A percentile compares a stretch with the other conserved stretches of the same genome.
Evolutionary conservation across 30 jellyfish, hydroid and myxozoan species (phyloP).

Genomic region (Aurelia coerulea): DNA sequence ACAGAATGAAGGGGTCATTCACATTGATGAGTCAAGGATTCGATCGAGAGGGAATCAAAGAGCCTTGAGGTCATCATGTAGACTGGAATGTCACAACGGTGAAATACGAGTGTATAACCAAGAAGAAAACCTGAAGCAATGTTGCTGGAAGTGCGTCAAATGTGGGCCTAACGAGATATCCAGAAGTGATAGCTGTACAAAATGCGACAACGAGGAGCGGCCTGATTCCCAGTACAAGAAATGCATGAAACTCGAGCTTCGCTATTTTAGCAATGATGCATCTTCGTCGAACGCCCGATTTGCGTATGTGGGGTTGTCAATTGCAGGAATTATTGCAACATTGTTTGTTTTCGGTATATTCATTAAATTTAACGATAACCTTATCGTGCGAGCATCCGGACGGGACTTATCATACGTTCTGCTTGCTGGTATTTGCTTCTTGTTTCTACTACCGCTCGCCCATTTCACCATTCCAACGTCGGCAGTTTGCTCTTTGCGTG

Average conservation of each 20-base stretch:
- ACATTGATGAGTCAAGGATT: neutral
- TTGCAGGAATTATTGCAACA: constrained; percentile 57
- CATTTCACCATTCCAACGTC: constrained; percentile 53
- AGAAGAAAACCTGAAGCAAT: constrained; percentile 22
- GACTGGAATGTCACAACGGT: constrained; percentile 72
- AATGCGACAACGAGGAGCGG: constrained; percentile 49
- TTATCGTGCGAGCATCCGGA: constrained; percentile 81
- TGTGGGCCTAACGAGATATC: constrained; percentile 71
- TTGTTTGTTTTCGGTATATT: constrained; percentile 39
- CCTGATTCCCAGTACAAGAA: constrained; percentile 35
- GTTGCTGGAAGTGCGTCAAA: constrained; percentile 84
- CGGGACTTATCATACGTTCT: constrained; percentile 78
- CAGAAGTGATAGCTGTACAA: constrained; percentile 65
- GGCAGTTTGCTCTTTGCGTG: constrained; percentile 59
- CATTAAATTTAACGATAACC: constrained; percentile 41
- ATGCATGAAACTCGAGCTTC: constrained; percentile 62
- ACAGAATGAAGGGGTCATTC: neutral
- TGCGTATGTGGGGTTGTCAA: constrained; percentile 46
- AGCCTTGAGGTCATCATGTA: constrained; percentile 52
- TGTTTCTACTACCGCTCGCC: constrained; percentile 49
- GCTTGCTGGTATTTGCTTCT: constrained; percentile 69
- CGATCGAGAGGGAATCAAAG: constrained; percentile 1
- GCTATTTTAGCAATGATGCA: constrained; percentile 13
- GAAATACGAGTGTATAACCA: constrained; percentile 14
- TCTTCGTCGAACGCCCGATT: neutral